A percentile compares a stretch with the other conserved stretches of the same genome.
Conservation (phyloP, 1,140 invertebrate genomes). For the Zaprionus africanus region DNA sequence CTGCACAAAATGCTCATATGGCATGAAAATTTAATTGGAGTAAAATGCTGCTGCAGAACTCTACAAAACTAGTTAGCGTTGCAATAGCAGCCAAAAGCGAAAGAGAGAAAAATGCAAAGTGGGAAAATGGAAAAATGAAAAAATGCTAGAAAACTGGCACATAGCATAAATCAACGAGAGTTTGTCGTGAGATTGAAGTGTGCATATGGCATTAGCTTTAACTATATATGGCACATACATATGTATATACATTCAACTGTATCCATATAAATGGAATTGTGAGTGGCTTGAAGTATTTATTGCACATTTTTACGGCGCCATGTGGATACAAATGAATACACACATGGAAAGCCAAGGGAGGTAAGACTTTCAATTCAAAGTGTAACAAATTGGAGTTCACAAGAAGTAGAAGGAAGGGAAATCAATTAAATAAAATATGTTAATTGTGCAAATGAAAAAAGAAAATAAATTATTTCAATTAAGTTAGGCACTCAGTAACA, state of each 20-base stretch:
- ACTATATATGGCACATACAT: conserved; percentile 31
- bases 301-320: conserved; percentile 3
- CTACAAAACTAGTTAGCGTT: conserved; percentile 74
- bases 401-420: not conserved
- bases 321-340: not conserved
- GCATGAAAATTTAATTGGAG: conserved; percentile 81
- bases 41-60: conserved; percentile 77
- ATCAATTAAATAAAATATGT: too few relatives aligned
- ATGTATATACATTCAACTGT: not conserved
- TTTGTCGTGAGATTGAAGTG: conserved; percentile 67
- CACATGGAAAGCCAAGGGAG: not conserved
- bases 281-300: conserved; percentile 5
- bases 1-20: conserved; percentile 73
- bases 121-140: conserved; percentile 25
- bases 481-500: too few relatives aligned
- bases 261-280: conserved; percentile 18
- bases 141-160: conserved; percentile 36
- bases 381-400: not conserved
- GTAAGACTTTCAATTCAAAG: not conserved
- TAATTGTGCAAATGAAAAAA: too few relatives aligned
- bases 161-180: conserved; percentile 48
- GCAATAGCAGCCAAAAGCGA: conserved; percentile 44
- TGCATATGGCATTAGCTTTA: conserved; percentile 74
- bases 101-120: conserved; percentile 16
- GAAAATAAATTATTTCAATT: too few relatives aligned